Percentiles rank a stretch among this genome's conserved stretches.
phyloP scores from a whole-genome alignment of 23 tunicate genomes.

The Corella eumyota region DNA sequence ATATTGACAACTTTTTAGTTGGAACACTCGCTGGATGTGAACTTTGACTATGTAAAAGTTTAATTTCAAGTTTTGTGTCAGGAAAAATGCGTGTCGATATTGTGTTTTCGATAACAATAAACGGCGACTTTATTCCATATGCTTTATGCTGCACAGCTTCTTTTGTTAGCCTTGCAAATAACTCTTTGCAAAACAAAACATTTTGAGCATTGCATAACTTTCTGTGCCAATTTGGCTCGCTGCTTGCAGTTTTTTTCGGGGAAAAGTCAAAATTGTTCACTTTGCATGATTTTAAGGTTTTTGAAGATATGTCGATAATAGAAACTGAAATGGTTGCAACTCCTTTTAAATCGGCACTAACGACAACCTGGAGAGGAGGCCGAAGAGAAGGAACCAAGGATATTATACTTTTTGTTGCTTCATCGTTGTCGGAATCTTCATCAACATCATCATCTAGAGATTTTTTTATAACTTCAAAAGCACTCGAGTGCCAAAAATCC shows the following conservation, averaged over 20 bases:
- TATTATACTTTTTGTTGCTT: background rate
- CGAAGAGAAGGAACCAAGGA: constrained; percentile 7
- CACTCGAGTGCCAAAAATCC: constrained; percentile 49
- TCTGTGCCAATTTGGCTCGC: constrained; percentile 72
- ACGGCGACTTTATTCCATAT: constrained; percentile 36
- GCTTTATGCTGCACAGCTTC: constrained; percentile 68
- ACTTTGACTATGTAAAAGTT: constrained; percentile 14
- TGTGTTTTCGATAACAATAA: constrained; percentile 59
- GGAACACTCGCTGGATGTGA: background rate
- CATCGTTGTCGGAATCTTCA: constrained; percentile 18
- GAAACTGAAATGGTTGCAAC: constrained; percentile 23
- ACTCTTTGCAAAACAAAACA: constrained; percentile 67
- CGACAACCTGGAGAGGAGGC: constrained; percentile 27
- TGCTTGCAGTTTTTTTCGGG: background rate
- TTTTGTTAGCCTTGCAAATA: constrained; percentile 55
- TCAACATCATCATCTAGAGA: constrained; percentile 39
- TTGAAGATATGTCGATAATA: constrained; percentile 1
- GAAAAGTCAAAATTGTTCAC: background rate
- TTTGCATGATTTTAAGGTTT: background rate
- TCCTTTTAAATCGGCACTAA: constrained; percentile 30
- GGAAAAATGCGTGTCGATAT: constrained; percentile 62
- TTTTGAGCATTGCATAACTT: constrained; percentile 72
- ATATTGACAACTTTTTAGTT: no score
- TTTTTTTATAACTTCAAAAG: constrained; percentile 82
- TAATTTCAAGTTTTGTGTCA: constrained; percentile 34